phyloP scores from a whole-genome alignment of 2,888 invertebrate species.

The Bombyx huttoni region DNA sequence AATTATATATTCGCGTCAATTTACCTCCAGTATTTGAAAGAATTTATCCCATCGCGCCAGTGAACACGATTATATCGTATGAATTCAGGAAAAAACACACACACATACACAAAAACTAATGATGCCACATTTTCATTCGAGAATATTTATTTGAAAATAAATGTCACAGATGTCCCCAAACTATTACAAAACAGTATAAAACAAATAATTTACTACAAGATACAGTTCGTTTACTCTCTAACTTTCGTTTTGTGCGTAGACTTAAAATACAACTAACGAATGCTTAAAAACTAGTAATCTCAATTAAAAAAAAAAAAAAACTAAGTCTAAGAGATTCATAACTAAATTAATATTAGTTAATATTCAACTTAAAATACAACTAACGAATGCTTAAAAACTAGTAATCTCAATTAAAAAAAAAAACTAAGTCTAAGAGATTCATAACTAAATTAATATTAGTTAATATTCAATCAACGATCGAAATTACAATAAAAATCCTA shows the following conservation, averaged over 20 bases:
- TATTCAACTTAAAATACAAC: conserved; percentile 52
- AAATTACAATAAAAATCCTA: conserved; percentile 44
- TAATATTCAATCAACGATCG: not conserved
- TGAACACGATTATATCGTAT: not conserved
- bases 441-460: conserved; percentile 7
- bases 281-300: conserved; percentile 59
- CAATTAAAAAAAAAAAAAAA: conserved; percentile 23
- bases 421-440: conserved; percentile 57
- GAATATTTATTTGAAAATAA: conserved; percentile 48
- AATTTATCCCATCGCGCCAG: too few relatives aligned
- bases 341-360: conserved; percentile 6
- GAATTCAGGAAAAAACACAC: conserved; percentile 3
- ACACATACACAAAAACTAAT: conserved; percentile 16
- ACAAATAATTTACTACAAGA: conserved; percentile 67
- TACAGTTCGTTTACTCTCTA: conserved; percentile 40
- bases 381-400: conserved; percentile 53
- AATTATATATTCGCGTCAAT: too few relatives aligned
- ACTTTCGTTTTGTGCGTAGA: conserved; percentile 44
- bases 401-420: conserved; percentile 48
- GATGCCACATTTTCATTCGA: conserved; percentile 53
- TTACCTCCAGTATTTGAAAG: too few relatives aligned
- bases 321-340: conserved; percentile 56
- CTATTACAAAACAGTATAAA: conserved; percentile 42
- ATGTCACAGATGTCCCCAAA: conserved; percentile 47
- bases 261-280: conserved; percentile 61